Evolutionary conservation across 2,113 vertebrate species (phyloP), one percentile per base, ranked within the genome.

Genomic region (Sterrhoptilus dennistouni): DNA sequence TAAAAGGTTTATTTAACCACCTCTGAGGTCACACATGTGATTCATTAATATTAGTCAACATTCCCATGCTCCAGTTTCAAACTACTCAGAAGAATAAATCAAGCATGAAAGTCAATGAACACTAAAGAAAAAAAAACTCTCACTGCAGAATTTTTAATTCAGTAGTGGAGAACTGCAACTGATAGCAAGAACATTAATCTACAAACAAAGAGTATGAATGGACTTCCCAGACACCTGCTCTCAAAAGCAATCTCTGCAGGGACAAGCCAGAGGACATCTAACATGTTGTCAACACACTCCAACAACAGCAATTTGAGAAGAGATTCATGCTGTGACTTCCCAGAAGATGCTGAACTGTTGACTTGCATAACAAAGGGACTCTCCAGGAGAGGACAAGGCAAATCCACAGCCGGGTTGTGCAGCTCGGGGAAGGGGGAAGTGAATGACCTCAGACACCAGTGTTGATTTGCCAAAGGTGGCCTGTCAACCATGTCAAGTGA

Each of bases 301-400:
- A 92, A 87, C 71, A 84, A 81, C 70, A 93, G 45, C 76, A 83
- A 60, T 92, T 44, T 81, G 83, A 93, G 83, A 81, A 87, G 76
- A 44, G 60, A 60, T 75, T 95, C 57, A 33, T 22, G 31, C 68
- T 2, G 1, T 60, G 59, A 66, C 83, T 87, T 92, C 90, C 88
- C 83, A 92, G 66, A 60, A 75, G 77, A 79, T 40, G 24, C 40
- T 64, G 54, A 93, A 74, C 81, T 54, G 38, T 53, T 77, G 70
- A 92, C 83, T 93, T 71, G 68, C 60, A 45, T 44, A 85, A 93
- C 56, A 68, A 89, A 56, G 36, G 59, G 71, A 89, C 81, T 53
- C 42, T 47, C 70, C 50, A 60, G 24, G 12, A 0, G 0, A 68
- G 44, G 17, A 7, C 23, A 66, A 66, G 52, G 28, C 81, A 94